Evolutionary conservation across 2,888 invertebrate species (phyloP), one percentile per base, ranked within the genome.

Genomic region (Nomada fabriciana): DNA sequence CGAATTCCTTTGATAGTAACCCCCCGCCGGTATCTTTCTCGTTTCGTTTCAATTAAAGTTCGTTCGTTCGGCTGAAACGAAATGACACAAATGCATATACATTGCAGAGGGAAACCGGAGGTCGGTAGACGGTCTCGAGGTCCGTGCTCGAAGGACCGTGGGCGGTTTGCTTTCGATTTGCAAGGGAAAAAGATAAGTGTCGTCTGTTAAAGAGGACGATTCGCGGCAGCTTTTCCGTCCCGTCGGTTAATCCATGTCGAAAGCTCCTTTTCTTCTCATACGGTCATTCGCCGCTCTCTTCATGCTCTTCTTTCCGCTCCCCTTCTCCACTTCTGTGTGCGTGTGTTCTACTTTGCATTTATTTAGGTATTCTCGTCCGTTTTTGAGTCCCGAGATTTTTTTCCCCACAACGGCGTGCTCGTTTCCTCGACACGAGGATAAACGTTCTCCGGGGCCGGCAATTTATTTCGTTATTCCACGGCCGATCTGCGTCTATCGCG

Each of bases 341-440:
- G 87, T 88, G 88, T 88, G 82, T 82, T 85, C 72, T 87, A 87
- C 73, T 75, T 80, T 85, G 83, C 84, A 86, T 86, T 80, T 80
- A 65, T 86, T 70, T 72, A 76, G 79, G 63, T 65, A 68, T 55
- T 79, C 61, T 57, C 50, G 13, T 76, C 53, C 67, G 72, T 84
- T 79, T 47, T 47, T 79, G 86, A 86, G 87, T 82, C 87, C 42
- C 85, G 85, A 83, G 83, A 82, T 47, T 13, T 68, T 13, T 43
- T 25, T 25, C 2, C 1, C 2, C 52, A 10, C 20, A n/a, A 53
- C 20, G 43, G 55, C n/a, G 64, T 4, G n/a, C 63, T 55, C 43
- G n/a, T 29, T 23, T 47, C 18, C 60, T 0, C 53, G 70, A 68
- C 18, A 55, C 68, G 42, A 2, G 53, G 15, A 4, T 10, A 42